A percentile compares a stretch with the other conserved stretches of the same genome.
Evolutionary conservation across 2,888 invertebrate species (phyloP).

Genomic region (Amiota minor): DNA sequence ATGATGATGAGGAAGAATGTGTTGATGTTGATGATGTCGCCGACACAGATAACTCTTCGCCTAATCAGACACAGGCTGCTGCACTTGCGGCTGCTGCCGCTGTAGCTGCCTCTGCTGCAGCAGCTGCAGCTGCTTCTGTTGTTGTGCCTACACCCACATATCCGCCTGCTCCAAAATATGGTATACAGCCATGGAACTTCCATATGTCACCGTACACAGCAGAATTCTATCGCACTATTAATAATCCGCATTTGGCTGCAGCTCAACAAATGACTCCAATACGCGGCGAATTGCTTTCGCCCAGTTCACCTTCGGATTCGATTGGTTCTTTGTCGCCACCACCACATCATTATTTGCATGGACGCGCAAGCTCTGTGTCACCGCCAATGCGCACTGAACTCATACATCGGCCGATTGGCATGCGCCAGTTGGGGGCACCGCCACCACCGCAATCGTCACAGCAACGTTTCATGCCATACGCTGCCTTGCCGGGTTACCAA

Average conservation of each 20-base stretch:
- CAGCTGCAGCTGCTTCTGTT: slow-evolving; percentile 76
- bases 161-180: slow-evolving; percentile 64
- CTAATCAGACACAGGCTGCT: slow-evolving; percentile 60
- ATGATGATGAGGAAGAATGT: slow-evolving; percentile 62
- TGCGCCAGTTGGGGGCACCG: slow-evolving; percentile 56
- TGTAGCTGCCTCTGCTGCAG: slow-evolving; percentile 61
- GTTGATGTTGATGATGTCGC: slow-evolving; percentile 62
- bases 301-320: slow-evolving; percentile 72
- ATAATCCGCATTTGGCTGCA: slow-evolving; percentile 65
- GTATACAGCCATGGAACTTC: slow-evolving; percentile 71
- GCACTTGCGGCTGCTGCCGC: slow-evolving; percentile 64
- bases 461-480: slow-evolving; percentile 11
- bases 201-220: slow-evolving; percentile 71
- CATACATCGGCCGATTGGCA: slow-evolving; percentile 69
- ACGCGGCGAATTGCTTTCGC: slow-evolving; percentile 69
- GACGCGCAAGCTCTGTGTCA: slow-evolving; percentile 72
- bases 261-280: slow-evolving; percentile 65
- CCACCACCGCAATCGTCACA: slow-evolving; percentile 36
- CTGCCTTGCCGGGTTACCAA: background rate
- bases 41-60: slow-evolving; percentile 1
- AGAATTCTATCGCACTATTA: slow-evolving; percentile 72
- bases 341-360: slow-evolving; percentile 71
- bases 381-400: slow-evolving; percentile 71
- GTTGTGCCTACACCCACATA: slow-evolving; percentile 73
- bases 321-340: slow-evolving; percentile 72